These are phyloP conservation scores for Hemiscyllium ocellatum DNA, from an alignment of 2,113 vertebrate species.

Conservation along the genomic window DNA sequence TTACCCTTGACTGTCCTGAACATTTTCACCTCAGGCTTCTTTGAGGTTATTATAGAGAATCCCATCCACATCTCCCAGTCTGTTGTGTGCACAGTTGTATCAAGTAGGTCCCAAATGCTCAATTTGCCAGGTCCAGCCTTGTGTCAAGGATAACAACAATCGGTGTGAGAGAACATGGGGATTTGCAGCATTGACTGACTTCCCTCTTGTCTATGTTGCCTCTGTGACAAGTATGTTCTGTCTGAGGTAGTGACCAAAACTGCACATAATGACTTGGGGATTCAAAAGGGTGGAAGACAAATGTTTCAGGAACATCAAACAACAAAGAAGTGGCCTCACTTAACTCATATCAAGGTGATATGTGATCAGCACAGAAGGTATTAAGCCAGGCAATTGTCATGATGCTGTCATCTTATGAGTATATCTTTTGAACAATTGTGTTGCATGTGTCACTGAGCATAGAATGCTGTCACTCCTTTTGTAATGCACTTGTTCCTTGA, in stretches of 20 bases:
- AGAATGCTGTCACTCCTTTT: not conserved
- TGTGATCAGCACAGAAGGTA: not conserved
- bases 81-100: no score
- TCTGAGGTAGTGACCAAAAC: no score
- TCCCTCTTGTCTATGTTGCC: not conserved
- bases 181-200: not conserved
- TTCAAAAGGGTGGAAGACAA: not conserved
- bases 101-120: no score
- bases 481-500: not conserved
- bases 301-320: not conserved
- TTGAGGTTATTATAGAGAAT: no score
- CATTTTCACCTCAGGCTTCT: not conserved
- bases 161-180: not conserved
- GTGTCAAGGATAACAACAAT: not conserved
- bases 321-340: not conserved
- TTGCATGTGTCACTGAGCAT: not conserved
- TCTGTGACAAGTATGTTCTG: no score
- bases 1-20: not conserved
- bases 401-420: not conserved
- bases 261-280: not conserved
- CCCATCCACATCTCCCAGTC: no score
- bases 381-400: not conserved
- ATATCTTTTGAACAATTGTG: not conserved
- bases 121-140: not conserved
- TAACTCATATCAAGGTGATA: not conserved